phyloP scores from a whole-genome alignment of 2,113 vertebrate species.

The Dolichallabes microphthalmus region DNA sequence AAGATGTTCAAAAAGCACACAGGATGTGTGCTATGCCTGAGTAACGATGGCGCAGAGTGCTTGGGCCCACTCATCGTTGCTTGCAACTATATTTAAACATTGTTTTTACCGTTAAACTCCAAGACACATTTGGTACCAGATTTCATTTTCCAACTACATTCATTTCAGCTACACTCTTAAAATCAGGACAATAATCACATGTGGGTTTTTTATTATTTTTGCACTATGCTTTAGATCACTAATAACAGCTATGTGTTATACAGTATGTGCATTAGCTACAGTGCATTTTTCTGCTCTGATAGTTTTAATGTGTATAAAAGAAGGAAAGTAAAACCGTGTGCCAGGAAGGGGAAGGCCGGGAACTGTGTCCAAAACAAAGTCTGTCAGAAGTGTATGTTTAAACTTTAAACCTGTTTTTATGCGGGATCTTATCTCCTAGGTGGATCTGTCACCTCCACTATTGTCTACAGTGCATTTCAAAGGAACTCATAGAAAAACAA shows the following conservation, averaged over 20 bases:
- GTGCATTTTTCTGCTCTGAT: background rate
- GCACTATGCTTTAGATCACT: background rate
- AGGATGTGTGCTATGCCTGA: no score
- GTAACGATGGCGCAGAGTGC: no score
- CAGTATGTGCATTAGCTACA: background rate
- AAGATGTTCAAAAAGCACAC: no score
- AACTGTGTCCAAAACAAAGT: conserved; percentile 27
- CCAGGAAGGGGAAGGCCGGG: background rate
- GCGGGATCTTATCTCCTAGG: conserved; percentile 1
- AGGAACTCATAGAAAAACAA: background rate
- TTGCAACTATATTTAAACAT: no score
- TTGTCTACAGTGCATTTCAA: background rate
- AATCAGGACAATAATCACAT: background rate
- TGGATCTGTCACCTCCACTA: background rate
- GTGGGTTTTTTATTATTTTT: background rate
- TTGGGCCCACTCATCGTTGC: no score
- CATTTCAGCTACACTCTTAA: background rate
- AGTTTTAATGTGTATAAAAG: background rate
- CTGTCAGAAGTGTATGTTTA: conserved; percentile 31
- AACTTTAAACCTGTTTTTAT: conserved; percentile 4
- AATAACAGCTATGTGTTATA: background rate
- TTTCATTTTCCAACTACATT: no score
- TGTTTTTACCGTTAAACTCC: no score
- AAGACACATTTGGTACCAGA: background rate
- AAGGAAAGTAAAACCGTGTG: background rate